Base-by-base conservation (phyloP, 2,113 vertebrate species). In the Phylloscopus trochiloides region DNA sequence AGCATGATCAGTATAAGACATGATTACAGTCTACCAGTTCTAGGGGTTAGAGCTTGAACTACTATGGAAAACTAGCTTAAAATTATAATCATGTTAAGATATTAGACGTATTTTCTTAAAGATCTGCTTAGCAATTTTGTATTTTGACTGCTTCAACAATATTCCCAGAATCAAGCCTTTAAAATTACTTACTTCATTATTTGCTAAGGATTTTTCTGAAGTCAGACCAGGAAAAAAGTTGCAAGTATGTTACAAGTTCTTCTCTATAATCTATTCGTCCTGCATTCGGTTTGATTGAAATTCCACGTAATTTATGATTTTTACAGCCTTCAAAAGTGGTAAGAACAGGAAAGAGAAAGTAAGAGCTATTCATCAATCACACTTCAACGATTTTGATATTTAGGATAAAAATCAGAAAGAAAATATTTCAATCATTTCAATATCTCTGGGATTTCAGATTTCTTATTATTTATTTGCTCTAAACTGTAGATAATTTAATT, bases 1-100 rank as follows among this genome's bases (percentile, higher is more conserved):
- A 88, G 83, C 65, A 54, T 82, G 85, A 96, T 86, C 82, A 67
- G 51, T 72, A 6, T 68, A 95, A 96, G 54, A 91, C 70, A 63
- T 59, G 47, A 93, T 92, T 74, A 91, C 22, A 92, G 80, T 92
- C 68, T 92, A 90, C 80, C 90, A 88, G 52, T 94, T 96, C 28
- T 91, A 90, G 20, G 70, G 63, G 80, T 78, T 96, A 91, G 34
- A 86, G 62, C 54, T 74, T 89, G 79, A 93, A 94, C 34, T 51
- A 67, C 76, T 93, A 62, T 24, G 81, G 79, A 92, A 95, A 96
- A 94, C 51, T 73, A 90, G 85, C 68, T 96, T 90, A 94, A 96
- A 94, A 93, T 67, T 79, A 83, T 85, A 90, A 95, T 78, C 73
- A 91, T 66, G 76, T 95, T 89, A 96, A 73, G 78, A 50, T 88